Evolutionary conservation across 2,888 invertebrate species (phyloP), one percentile per base, ranked within the genome.

Genomic region (Sarcophaga carnaria): DNA sequence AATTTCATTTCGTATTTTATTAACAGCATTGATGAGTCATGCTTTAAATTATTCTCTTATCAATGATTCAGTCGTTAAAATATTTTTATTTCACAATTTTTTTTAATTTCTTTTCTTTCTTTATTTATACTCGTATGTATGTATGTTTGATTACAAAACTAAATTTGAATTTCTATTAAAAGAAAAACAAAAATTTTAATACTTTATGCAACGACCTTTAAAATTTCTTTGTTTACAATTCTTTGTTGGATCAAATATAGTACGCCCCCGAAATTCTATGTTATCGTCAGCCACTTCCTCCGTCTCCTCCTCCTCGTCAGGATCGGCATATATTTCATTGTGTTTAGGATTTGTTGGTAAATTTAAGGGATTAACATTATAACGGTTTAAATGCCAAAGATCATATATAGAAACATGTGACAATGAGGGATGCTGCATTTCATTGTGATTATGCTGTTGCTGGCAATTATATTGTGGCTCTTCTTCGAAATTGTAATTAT

Each of bases 191-290:
- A 22, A n/a, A 22, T 20, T 11, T 67, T n/a, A 78, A 74, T 62
- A 66, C 20, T 78, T 74, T 5, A 85, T 27, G 22, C 81, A 85
- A 45, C 74, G 78, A 11, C 81, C 85, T 22, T 66, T 86, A n/a
- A 80, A 76, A 25, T 80, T 77, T 20, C 14, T 47, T 70, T 76
- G 66, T 20, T 86, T 86, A 27, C 86, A 86, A 64, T 86, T 86
- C 27, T 63, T 72, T 3, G 76, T 62, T 10, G 45, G 14, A 45
- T 83, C 80, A 14, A 77, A 49, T 22, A 86, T 47, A 14, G 80
- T 80, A 5, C 80, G 70, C 8, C 22, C 0, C 0, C 20, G 10
- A 72, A 80, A 66, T 14, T 14, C 3, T n/a, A 27, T 5, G 1
- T 22, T 20, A 14, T 49, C 14, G 14, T 49, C 49, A 14, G 4